phyloP scores from a whole-genome alignment of 2,888 invertebrate species.

The Drosophila limbata region DNA sequence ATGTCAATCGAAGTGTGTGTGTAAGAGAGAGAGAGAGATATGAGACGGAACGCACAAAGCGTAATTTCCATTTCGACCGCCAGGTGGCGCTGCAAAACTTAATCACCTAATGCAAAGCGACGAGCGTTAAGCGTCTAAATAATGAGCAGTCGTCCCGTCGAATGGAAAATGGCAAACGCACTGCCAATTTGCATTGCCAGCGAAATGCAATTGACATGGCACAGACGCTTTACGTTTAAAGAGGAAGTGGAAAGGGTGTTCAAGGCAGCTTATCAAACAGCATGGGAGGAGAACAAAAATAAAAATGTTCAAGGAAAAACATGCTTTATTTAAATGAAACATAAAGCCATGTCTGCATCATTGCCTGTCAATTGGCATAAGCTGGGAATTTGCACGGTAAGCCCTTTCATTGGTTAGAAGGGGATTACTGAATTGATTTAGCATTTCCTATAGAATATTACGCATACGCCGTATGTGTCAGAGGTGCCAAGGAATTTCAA shows the following conservation, averaged over 20 bases:
- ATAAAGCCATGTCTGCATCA: slow-evolving; percentile 62
- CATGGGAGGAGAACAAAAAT: not conserved
- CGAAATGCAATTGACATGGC: slow-evolving; percentile 70
- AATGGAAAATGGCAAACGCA: slow-evolving; percentile 49
- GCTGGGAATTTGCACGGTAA: slow-evolving; percentile 69
- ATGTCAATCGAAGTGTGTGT: slow-evolving; percentile 34
- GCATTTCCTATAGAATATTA: slow-evolving; percentile 36
- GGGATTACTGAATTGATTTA: slow-evolving; percentile 68
- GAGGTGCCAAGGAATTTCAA: slow-evolving; percentile 51
- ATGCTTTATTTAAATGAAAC: slow-evolving; percentile 61
- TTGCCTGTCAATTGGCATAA: slow-evolving; percentile 70
- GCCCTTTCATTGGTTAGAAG: slow-evolving; percentile 59
- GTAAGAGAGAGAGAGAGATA: not conserved
- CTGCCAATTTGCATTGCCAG: slow-evolving; percentile 68
- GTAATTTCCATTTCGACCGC: slow-evolving; percentile 53
- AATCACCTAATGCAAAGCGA: slow-evolving; percentile 72
- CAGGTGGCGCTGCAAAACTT: slow-evolving; percentile 69
- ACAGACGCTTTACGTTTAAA: slow-evolving; percentile 13
- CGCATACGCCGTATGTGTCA: slow-evolving; percentile 50
- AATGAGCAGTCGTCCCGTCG: slow-evolving; percentile 62
- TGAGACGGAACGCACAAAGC: slow-evolving; percentile 30
- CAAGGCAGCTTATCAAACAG: slow-evolving; percentile 57
- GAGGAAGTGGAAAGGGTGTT: not conserved
- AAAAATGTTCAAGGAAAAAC: slow-evolving; percentile 22
- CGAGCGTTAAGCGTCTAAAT: slow-evolving; percentile 73